phyloP scores from a whole-genome alignment of 2,113 vertebrate genomes.

The Tyrannus savana region DNA sequence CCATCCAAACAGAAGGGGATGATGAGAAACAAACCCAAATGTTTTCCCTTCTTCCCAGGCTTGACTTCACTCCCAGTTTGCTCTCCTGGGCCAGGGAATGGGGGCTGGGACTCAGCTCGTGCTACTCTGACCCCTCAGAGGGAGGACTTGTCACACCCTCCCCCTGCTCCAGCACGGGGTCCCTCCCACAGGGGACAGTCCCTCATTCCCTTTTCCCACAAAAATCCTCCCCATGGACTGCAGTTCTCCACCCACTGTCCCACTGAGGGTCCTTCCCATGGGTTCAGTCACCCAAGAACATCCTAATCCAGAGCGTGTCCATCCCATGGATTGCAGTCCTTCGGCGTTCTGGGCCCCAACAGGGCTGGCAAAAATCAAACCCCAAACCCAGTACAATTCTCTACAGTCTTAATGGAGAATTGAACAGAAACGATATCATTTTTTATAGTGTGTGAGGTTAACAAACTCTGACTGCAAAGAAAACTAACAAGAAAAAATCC shows the following conservation, averaged over 20 bases:
- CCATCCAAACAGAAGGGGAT: neutral
- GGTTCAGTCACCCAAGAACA: neutral
- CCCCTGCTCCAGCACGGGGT: too few species aligned
- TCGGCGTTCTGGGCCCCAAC: neutral
- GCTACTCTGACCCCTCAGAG: rapidly evolving
- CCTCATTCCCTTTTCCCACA: neutral
- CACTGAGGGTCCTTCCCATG: too few species aligned
- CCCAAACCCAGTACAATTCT: too few species aligned
- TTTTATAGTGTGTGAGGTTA: neutral
- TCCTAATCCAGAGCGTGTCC: neutral
- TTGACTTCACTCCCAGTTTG: neutral
- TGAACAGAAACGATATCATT: rapidly evolving
- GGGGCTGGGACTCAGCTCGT: neutral
- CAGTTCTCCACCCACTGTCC: neutral
- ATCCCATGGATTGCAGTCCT: neutral
- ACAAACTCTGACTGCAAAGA: neutral
- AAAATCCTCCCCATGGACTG: neutral
- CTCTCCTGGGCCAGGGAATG: neutral
- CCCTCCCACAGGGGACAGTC: neutral
- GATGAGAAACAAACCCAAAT: neutral
- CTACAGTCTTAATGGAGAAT: neutral
- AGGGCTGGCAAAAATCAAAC: neutral
- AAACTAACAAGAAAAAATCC: neutral
- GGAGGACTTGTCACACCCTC: neutral
- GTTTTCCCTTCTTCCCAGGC: neutral